These are phyloP conservation scores for Liopterus haemorrhoidalis DNA, from an alignment of 2,888 invertebrate genomes.

Conservation along the genomic window DNA sequence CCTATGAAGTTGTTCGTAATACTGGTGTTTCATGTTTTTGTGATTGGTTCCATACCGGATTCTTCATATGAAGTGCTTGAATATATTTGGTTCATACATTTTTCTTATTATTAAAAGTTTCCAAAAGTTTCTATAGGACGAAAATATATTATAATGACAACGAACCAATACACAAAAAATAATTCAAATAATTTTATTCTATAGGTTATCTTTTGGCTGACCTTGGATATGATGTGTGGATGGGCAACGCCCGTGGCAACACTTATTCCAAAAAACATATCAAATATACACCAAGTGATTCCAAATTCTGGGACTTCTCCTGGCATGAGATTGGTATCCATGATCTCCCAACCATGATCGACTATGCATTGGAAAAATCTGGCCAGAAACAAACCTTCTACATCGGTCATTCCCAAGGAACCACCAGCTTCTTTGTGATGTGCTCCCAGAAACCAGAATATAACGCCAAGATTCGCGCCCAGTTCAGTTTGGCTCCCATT, in stretches of 20 bases:
- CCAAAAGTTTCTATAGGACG: neutral
- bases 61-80: too few relatives aligned
- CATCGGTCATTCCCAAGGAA: constrained; percentile 76
- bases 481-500: constrained; percentile 66
- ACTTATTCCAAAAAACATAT: constrained; percentile 51
- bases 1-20: too few relatives aligned
- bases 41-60: too few relatives aligned
- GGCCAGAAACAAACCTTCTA: constrained; percentile 60
- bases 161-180: constrained; percentile 26
- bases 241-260: constrained; percentile 57
- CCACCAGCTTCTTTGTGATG: constrained; percentile 64
- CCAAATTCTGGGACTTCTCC: constrained; percentile 48
- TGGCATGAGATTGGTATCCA: constrained; percentile 77
- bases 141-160: neutral
- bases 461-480: constrained; percentile 58
- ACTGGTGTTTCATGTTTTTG: too few relatives aligned
- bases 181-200: constrained; percentile 29
- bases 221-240: constrained; percentile 49
- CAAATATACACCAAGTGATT: constrained; percentile 32
- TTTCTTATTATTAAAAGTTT: neutral
- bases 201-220: constrained; percentile 48
- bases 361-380: constrained; percentile 59
- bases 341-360: constrained; percentile 77
- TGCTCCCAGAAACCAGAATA: constrained; percentile 58
- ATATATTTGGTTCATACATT: too few relatives aligned